Conservation (phyloP, 2,113 vertebrate genomes). For the Chlorodrepanis virens region DNA sequence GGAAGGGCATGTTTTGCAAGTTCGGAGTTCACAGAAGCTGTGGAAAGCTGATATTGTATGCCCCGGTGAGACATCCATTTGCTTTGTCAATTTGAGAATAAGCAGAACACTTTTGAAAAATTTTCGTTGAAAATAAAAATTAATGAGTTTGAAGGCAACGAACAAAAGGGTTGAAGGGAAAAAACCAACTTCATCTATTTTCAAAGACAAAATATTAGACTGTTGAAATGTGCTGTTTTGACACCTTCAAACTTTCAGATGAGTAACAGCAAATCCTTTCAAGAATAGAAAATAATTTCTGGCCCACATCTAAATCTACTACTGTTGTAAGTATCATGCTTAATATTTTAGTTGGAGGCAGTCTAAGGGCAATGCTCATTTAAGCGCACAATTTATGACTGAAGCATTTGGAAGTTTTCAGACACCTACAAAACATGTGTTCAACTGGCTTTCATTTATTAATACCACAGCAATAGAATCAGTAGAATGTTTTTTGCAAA, state of each 20-base stretch:
- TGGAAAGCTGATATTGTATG: neutral
- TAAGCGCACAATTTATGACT: neutral
- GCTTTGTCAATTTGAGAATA: neutral
- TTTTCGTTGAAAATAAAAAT: neutral
- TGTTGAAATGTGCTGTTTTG: neutral
- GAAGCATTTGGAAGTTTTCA: neutral
- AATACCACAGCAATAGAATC: neutral
- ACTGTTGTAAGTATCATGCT: fast-evolving
- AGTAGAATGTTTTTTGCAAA: neutral
- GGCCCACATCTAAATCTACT: neutral
- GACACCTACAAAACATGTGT: neutral
- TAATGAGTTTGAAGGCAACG: neutral
- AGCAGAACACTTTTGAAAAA: neutral
- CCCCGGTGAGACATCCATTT: neutral
- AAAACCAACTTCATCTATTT: neutral
- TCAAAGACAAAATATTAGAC: neutral
- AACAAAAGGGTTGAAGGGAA: fast-evolving
- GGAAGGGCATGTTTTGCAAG: neutral
- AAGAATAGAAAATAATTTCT: neutral
- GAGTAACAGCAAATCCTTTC: neutral
- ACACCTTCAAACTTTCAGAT: neutral
- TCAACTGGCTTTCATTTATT: neutral
- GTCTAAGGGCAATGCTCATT: neutral
- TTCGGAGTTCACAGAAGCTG: neutral
- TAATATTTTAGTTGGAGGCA: neutral